A percentile compares a stretch with the other conserved stretches of the same genome.
These are phyloP conservation scores for Anableps anableps DNA, from an alignment of 2,797 vertebrate species.

Conservation along the genomic window DNA sequence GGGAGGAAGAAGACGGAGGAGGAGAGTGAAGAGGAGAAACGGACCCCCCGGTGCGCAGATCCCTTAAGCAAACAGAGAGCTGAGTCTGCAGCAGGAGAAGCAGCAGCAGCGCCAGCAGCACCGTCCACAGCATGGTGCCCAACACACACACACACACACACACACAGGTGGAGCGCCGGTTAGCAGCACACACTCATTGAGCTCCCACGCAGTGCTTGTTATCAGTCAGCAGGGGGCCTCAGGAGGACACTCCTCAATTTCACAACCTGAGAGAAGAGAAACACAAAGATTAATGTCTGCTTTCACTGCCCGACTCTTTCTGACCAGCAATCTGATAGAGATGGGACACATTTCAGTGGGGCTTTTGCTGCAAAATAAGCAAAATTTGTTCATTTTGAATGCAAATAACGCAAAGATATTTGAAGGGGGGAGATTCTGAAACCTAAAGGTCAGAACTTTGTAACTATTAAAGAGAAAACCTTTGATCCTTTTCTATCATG, in stretches of 20 bases:
- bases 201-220: slow-evolving; percentile 52
- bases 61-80: slow-evolving; percentile 79
- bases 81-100: slow-evolving; percentile 83
- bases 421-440: too few relatives aligned
- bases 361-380: slow-evolving; percentile 1
- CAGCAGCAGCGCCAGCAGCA: slow-evolving; percentile 79
- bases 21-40: slow-evolving; percentile 34
- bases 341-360: neutral
- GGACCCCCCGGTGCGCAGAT: slow-evolving; percentile 62
- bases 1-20: slow-evolving; percentile 55
- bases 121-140: slow-evolving; percentile 82
- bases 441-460: too few relatives aligned
- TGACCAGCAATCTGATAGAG: neutral
- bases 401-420: neutral
- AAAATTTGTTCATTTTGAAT: neutral
- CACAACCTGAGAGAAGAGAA: slow-evolving; percentile 46
- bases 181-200: slow-evolving; percentile 64
- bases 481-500: neutral
- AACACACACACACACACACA: slow-evolving; percentile 43
- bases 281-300: slow-evolving; percentile 24
- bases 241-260: slow-evolving; percentile 36
- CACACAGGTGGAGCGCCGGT: slow-evolving; percentile 41
- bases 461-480: neutral
- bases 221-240: slow-evolving; percentile 54
- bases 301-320: slow-evolving; percentile 19